Percentiles rank a stretch among this genome's conserved stretches.
phyloP scores from a whole-genome alignment of 2,113 vertebrate genomes.

The Piaya cayana region DNA sequence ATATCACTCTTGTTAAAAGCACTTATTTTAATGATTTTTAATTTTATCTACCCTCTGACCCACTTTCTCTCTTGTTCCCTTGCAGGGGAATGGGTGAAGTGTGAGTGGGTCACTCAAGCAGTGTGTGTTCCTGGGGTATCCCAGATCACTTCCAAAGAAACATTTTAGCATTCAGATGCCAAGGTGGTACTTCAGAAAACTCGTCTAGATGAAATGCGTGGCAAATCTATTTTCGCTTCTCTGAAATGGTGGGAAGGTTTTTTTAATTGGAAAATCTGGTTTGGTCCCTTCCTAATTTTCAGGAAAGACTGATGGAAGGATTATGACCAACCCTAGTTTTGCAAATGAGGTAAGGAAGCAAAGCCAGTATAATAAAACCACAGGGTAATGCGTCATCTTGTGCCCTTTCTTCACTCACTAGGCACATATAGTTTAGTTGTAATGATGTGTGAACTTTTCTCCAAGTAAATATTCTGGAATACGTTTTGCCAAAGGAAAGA shows the following conservation, averaged over 20 bases:
- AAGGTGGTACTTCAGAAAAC: slow-evolving; percentile 2
- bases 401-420: slow-evolving; percentile 22
- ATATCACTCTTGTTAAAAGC: not conserved
- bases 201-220: not conserved
- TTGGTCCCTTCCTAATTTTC: slow-evolving; percentile 50
- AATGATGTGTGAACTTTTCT: slow-evolving; percentile 45
- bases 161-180: not conserved
- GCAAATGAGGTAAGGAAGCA: slow-evolving; percentile 53
- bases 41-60: not conserved
- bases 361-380: slow-evolving; percentile 37
- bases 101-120: fast-evolving
- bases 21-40: not conserved
- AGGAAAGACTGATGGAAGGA: slow-evolving; percentile 44
- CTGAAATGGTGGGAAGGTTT: slow-evolving; percentile 57
- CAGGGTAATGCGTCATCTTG: slow-evolving; percentile 37
- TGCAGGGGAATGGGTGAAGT: not conserved
- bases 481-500: slow-evolving; percentile 59
- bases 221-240: slow-evolving; percentile 32
- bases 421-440: not conserved
- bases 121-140: not conserved
- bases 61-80: not conserved
- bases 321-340: slow-evolving; percentile 62
- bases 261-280: slow-evolving; percentile 55
- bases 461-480: slow-evolving; percentile 41
- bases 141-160: not conserved